Evolutionary conservation across 2,888 invertebrate genomes (phyloP).

Genomic region (Scelioninae gen. 1): DNA sequence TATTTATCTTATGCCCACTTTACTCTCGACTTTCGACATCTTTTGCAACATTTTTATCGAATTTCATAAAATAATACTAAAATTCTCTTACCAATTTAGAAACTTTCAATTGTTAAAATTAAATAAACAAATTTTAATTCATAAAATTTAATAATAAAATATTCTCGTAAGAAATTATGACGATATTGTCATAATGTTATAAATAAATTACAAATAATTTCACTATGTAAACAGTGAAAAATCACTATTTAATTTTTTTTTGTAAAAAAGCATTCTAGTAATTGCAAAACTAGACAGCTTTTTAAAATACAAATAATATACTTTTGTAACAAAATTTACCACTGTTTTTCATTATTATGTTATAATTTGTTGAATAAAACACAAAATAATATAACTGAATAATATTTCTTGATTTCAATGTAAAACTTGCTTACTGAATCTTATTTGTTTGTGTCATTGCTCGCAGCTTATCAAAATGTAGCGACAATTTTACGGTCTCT

Average conservation of each 20-base stretch:
- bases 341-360: too few relatives aligned
- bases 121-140: neutral
- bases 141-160: too few relatives aligned
- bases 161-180: too few relatives aligned
- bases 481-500: constrained; percentile 30
- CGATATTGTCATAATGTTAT: neutral
- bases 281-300: too few relatives aligned
- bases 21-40: constrained; percentile 6
- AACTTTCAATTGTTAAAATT: neutral
- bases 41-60: constrained; percentile 14
- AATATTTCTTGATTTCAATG: neutral
- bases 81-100: neutral
- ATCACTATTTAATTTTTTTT: too few relatives aligned
- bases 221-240: too few relatives aligned
- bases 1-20: constrained; percentile 23
- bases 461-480: constrained; percentile 42
- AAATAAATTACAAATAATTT: too few relatives aligned
- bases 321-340: too few relatives aligned
- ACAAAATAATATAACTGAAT: too few relatives aligned
- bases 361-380: too few relatives aligned
- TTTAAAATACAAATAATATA: too few relatives aligned
- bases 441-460: constrained; percentile 26
- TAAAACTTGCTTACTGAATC: neutral
- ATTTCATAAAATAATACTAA: neutral
- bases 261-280: too few relatives aligned